Evolutionary conservation across 2,888 invertebrate species (phyloP).

Genomic region (Apotomis capreana): DNA sequence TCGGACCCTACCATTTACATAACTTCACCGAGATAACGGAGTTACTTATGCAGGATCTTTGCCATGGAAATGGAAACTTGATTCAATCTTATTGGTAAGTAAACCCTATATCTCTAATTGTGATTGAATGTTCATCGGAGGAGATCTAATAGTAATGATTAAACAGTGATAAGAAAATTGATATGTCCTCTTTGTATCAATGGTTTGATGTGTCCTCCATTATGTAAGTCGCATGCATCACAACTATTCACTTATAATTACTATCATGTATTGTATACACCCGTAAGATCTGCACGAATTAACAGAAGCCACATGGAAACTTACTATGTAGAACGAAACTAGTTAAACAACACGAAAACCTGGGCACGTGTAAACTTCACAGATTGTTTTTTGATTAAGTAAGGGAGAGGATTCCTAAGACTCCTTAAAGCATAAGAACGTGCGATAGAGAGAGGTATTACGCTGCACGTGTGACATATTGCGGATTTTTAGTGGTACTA

Average conservation of each 20-base stretch:
- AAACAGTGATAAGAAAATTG: too few relatives aligned
- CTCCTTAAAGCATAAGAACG: neutral
- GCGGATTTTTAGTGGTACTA: too few relatives aligned
- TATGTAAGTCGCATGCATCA: neutral
- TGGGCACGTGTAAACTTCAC: neutral
- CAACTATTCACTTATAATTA: conserved; percentile 4
- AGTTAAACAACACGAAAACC: neutral
- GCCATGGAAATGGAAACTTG: neutral
- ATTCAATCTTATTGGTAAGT: too few relatives aligned
- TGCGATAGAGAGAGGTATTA: too few relatives aligned
- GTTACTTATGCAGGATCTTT: conserved; percentile 46
- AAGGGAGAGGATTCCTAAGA: neutral
- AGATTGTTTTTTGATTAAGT: neutral
- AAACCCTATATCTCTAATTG: too few relatives aligned
- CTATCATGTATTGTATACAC: conserved; percentile 14
- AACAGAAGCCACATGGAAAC: neutral
- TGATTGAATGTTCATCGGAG: too few relatives aligned
- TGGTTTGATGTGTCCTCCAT: too few relatives aligned
- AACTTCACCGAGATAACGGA: conserved; percentile 47
- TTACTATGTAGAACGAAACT: neutral
- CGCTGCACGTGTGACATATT: too few relatives aligned
- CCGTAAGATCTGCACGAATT: neutral
- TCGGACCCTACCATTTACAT: conserved; percentile 50
- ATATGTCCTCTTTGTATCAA: too few relatives aligned
- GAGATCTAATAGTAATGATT: too few relatives aligned